Evolutionary conservation across 2,888 invertebrate species (phyloP), one percentile per base, ranked within the genome.

Genomic region (Pyrochroa serraticornis): DNA sequence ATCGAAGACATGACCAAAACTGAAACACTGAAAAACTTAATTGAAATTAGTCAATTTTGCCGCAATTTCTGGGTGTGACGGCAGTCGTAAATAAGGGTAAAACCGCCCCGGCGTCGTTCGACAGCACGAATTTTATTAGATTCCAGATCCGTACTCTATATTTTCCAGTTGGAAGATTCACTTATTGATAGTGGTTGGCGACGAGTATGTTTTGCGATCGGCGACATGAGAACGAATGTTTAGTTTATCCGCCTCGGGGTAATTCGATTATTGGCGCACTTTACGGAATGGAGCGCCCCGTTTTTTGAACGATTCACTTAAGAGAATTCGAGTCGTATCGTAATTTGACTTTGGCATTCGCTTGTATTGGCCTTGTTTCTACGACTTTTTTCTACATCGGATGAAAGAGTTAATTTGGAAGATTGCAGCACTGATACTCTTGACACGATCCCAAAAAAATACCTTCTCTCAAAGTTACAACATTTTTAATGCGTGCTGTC

Each of bases 251-350:
- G 68, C 68, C 65, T 60, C 65, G 62, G 65, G 68, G 69, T 73
- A 72, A 73, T 73, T 73, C 70, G 70, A 72, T 73, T 73, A 73
- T 73, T 73, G 69, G 69, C 69, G 59, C 59, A 59, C 54, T 59
- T 51, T 55, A 55, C 58, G 46, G 50, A 58, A 58, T 58, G 50
- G 58, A 52, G 43, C 31, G 9, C 13, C 22, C 38, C 43, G 22
- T 44, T 49, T 60, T 52, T 60, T 56, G n/a, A 39, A 57, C 53
- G 58, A 61, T 61, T 64, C 61, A 64, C 64, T 63, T 64, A 60
- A 51, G 47, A 62, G 60, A 60, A 58, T 55, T 60, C 58, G 49
- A 50, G 47, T 60, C 60, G 58, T 55, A 58, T 59, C 50, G 63
- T 65, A 64, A 67, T 65, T 65, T 60, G 52, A 61, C 45, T 62